Conservation (phyloP, 2,888 invertebrate genomes). For the Linnaemya vulpina region DNA sequence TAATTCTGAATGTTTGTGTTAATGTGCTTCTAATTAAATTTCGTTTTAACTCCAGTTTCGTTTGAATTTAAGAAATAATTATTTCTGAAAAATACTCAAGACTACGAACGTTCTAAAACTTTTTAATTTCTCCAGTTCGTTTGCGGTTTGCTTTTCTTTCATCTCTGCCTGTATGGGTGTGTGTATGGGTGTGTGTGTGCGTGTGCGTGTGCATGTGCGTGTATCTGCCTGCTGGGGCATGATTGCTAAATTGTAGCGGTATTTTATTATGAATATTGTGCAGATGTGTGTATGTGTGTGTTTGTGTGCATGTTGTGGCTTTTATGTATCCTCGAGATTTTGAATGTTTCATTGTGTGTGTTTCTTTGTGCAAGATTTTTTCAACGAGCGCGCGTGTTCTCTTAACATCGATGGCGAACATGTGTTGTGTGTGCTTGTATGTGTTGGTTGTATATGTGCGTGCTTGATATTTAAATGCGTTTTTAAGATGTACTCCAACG, state of each 20-base stretch:
- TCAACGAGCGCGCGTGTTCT: constrained; percentile 60
- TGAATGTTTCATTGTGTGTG: background rate
- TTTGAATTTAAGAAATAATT: background rate
- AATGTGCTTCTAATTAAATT: constrained; percentile 6
- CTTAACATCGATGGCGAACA: constrained; percentile 30
- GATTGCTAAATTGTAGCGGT: background rate
- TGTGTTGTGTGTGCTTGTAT: constrained; percentile 15
- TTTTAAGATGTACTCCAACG: constrained; percentile 27
- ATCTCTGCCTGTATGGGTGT: background rate
- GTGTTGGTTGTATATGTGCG: constrained; percentile 22
- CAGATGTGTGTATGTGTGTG: background rate
- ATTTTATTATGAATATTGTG: constrained; percentile 9
- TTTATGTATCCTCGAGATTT: constrained; percentile 18
- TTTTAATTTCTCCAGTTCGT: background rate
- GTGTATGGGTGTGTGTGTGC: background rate
- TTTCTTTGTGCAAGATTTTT: constrained; percentile 20
- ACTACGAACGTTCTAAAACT: background rate
- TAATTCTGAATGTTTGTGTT: background rate
- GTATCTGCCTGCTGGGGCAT: background rate
- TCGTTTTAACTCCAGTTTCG: background rate
- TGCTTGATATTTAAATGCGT: constrained; percentile 33
- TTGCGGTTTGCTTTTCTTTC: background rate
- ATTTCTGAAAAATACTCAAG: background rate
- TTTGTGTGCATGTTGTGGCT: background rate
- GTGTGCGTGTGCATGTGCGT: background rate